Evolutionary conservation across 2,888 invertebrate species (phyloP), one percentile per base, ranked within the genome.

Genomic region (Drosophila peninsularis): DNA sequence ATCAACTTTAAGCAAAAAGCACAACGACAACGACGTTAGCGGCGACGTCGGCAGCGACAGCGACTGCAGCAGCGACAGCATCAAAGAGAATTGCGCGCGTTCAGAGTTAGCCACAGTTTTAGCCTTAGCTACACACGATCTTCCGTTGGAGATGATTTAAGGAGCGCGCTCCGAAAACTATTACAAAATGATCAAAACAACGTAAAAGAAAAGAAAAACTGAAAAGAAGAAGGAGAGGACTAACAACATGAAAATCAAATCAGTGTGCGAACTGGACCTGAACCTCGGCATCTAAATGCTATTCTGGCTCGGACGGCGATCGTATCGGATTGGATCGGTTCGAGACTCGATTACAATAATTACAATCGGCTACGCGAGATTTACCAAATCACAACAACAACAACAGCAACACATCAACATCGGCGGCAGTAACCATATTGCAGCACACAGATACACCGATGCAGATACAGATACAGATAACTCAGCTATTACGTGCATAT

Each of bases 321-420:
- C 87, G 87, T 84, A 87, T 87, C 88, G 87, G 83, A 84, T 84
- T 82, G 87, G 78, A 87, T 87, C 88, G 85, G 87, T 84, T 84
- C 87, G 88, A 84, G 90, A 87, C 79, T 90, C 90, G 90, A 90
- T 90, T 91, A 90, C 90, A 91, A 90, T 91, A 90, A 90, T 90
- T 90, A 90, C 88, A 86, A 90, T 91, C 90, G 77, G 90, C 90
- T 90, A 90, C 88, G 90, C 90, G 91, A 87, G 84, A 85, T 86
- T 81, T 83, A 83, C 79, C 81, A 85, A 88, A 88, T 78, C 77
- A 78, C 75, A 81, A 68, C 69, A 82, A 49, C 41, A 62, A 13
- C 52, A 27, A 24, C 45, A 30, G 30, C n/a, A n/a, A n/a, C n/a
- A n/a, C n/a, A n/a, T n/a, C n/a, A n/a, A n/a, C n/a, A n/a, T n/a